phyloP scores from a whole-genome alignment of 2,888 invertebrate genomes.

The Drosophila borealis region DNA sequence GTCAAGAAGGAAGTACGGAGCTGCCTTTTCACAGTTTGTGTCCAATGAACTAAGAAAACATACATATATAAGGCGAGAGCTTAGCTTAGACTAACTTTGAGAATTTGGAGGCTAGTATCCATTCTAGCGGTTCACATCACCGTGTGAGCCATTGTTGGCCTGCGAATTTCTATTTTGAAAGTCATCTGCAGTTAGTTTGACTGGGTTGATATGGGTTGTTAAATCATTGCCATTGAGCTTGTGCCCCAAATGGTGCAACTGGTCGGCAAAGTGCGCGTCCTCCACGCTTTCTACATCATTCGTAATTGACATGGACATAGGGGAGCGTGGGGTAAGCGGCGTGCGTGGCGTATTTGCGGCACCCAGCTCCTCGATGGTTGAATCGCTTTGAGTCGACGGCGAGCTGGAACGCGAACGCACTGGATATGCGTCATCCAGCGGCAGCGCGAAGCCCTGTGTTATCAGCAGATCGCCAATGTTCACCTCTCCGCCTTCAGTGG shows the following conservation, averaged over 20 bases:
- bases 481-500: slow-evolving; percentile 86
- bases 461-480: slow-evolving; percentile 83
- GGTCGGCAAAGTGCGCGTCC: slow-evolving; percentile 71
- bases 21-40: slow-evolving; percentile 33
- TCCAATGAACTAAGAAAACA: slow-evolving; percentile 19
- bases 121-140: slow-evolving; percentile 31
- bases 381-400: slow-evolving; percentile 67
- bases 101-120: slow-evolving; percentile 1
- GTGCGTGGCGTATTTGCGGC: slow-evolving; percentile 52
- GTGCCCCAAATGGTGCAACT: slow-evolving; percentile 71
- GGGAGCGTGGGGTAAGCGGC: slow-evolving; percentile 62
- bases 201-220: slow-evolving; percentile 40
- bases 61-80: slow-evolving; percentile 33
- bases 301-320: slow-evolving; percentile 59
- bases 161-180: slow-evolving; percentile 64
- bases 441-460: slow-evolving; percentile 81
- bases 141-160: slow-evolving; percentile 21
- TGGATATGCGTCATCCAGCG: slow-evolving; percentile 73
- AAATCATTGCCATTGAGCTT: slow-evolving; percentile 71
- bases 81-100: slow-evolving; percentile 40
- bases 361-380: slow-evolving; percentile 69
- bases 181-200: slow-evolving; percentile 62
- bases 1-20: slow-evolving; percentile 53
- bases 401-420: slow-evolving; percentile 70
- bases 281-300: slow-evolving; percentile 63